Conservation (phyloP, 1,140 invertebrate species). For the Drosophila persimilis region DNA sequence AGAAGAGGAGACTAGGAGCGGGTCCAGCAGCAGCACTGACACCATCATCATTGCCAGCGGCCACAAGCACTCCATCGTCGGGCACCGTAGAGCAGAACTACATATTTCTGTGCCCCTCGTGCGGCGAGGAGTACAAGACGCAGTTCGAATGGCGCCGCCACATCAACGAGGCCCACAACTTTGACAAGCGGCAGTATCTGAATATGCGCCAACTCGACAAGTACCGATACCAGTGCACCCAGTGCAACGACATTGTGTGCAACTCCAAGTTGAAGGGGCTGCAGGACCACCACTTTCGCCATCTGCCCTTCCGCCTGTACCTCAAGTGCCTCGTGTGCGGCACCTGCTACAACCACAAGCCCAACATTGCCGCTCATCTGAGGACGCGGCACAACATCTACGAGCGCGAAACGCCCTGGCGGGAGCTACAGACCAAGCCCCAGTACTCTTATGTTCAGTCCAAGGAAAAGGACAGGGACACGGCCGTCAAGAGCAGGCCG, state of each 20-base stretch:
- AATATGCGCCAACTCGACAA: slow-evolving; percentile 76
- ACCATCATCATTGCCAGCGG: not conserved
- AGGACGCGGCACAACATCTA: slow-evolving; percentile 66
- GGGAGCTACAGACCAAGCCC: slow-evolving; percentile 33
- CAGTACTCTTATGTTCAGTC: slow-evolving; percentile 22
- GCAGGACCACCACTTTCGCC: slow-evolving; percentile 78
- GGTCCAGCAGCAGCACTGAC: not conserved
- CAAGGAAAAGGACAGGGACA: slow-evolving; percentile 35
- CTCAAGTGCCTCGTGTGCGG: slow-evolving; percentile 75
- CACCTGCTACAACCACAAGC: slow-evolving; percentile 80
- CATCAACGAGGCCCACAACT: slow-evolving; percentile 76
- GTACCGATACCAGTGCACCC: slow-evolving; percentile 71
- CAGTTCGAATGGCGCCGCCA: slow-evolving; percentile 79
- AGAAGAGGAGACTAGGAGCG: slow-evolving; percentile 1
- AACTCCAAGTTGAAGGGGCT: slow-evolving; percentile 77
- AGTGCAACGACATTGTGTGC: slow-evolving; percentile 72
- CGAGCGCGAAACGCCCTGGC: slow-evolving; percentile 45
- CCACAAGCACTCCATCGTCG: not conserved
- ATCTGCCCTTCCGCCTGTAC: slow-evolving; percentile 71
- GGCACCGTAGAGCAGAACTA: slow-evolving; percentile 69
- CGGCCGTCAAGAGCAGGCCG: not conserved
- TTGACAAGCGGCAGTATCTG: slow-evolving; percentile 70
- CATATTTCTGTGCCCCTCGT: slow-evolving; percentile 73
- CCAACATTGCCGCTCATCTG: slow-evolving; percentile 74
- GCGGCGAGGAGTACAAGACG: slow-evolving; percentile 68